Percentiles rank a stretch among this genome's conserved stretches.
Evolutionary conservation across 1,140 invertebrate species (phyloP).

Genomic region (Calycopis cecrops): DNA sequence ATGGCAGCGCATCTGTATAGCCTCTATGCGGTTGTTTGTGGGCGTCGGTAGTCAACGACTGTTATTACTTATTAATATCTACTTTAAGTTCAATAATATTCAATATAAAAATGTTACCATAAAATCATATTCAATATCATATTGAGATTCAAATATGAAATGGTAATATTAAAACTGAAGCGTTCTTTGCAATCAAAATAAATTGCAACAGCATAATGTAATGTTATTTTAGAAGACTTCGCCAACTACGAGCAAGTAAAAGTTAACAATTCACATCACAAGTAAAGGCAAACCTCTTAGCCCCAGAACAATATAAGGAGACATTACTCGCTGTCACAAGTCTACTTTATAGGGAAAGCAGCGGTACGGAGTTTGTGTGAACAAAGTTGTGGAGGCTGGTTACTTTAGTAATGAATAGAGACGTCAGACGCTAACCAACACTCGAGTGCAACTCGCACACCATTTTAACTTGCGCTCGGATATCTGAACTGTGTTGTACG

Average conservation of each 20-base stretch:
- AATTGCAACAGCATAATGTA: too few species aligned
- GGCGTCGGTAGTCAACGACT: too few species aligned
- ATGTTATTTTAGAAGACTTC: too few species aligned
- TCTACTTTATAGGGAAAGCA: conserved; percentile 72
- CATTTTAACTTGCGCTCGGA: conserved; percentile 49
- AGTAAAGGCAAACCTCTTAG: conserved; percentile 66
- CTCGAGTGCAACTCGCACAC: conserved; percentile 57
- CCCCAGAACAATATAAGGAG: conserved; percentile 72
- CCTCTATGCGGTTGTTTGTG: too few species aligned
- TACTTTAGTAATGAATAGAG: conserved; percentile 70
- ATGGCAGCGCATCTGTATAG: too few species aligned
- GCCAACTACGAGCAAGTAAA: conserved; percentile 26
- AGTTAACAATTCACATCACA: conserved; percentile 68
- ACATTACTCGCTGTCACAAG: conserved; percentile 72
- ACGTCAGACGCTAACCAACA: conserved; percentile 60
- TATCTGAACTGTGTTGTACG: conserved; percentile 49
- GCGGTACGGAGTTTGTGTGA: conserved; percentile 52
- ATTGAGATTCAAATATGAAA: too few species aligned
- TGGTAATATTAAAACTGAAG: too few species aligned
- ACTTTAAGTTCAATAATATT: too few species aligned
- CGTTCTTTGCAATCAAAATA: too few species aligned
- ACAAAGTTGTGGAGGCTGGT: conserved; percentile 65
- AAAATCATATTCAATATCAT: too few species aligned
- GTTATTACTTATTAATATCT: too few species aligned
- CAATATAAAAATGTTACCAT: too few species aligned